These are phyloP conservation scores for Myopa tessellatipennis DNA, from an alignment of 2,888 invertebrate species.

Conservation along the genomic window DNA sequence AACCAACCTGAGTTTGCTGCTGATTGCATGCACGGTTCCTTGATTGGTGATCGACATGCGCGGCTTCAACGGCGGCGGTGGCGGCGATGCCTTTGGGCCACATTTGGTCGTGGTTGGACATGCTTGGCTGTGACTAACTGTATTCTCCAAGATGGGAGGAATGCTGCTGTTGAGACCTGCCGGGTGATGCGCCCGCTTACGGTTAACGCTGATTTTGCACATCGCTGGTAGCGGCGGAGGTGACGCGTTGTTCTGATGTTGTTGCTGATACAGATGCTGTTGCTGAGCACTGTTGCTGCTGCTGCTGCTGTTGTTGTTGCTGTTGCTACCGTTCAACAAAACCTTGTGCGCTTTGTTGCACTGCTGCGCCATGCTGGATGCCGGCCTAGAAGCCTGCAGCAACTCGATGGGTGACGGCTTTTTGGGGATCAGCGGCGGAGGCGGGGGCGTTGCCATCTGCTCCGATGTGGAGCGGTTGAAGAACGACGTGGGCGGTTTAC, in stretches of 20 bases:
- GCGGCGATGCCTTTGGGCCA: conserved; percentile 51
- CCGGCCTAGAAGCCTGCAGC: conserved; percentile 59
- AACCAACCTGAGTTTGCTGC: conserved; percentile 62
- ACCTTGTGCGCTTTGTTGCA: conserved; percentile 58
- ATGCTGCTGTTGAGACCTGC: conserved; percentile 42
- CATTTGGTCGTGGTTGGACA: conserved; percentile 12
- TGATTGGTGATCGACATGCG: conserved; percentile 54
- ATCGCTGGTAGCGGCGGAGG: conserved; percentile 48
- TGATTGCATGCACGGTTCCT: conserved; percentile 47
- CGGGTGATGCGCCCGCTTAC: conserved; percentile 67
- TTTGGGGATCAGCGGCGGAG: conserved; percentile 65
- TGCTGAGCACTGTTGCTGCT: conserved; percentile 40
- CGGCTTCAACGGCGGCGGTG: conserved; percentile 66
- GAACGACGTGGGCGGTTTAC: conserved; percentile 56
- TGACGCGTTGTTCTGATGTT: conserved; percentile 31
- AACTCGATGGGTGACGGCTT: conserved; percentile 62
- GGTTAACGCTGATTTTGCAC: conserved; percentile 46
- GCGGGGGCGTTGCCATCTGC: conserved; percentile 31
- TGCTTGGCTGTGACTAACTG: conserved; percentile 43
- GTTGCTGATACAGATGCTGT: conserved; percentile 35
- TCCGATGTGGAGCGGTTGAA: conserved; percentile 41
- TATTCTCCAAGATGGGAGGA: conserved; percentile 62
- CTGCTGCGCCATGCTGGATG: conserved; percentile 55
- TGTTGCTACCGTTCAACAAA: conserved; percentile 56
- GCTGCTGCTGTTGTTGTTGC: conserved; percentile 37